Evolutionary conservation across 1,140 invertebrate species (phyloP), one percentile per base, ranked within the genome.

Genomic region (Drosophila eugracilis): DNA sequence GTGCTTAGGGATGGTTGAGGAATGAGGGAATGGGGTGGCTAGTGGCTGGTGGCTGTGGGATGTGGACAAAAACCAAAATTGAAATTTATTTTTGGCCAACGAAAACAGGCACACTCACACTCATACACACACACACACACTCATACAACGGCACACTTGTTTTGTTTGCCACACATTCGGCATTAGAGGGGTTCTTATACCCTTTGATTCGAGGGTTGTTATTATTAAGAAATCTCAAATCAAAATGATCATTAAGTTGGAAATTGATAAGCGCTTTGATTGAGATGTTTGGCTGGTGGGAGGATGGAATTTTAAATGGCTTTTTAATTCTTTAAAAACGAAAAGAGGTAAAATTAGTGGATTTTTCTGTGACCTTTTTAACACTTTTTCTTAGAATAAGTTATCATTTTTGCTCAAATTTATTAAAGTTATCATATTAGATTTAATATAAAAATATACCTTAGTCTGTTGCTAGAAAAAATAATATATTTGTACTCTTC

Each of bases 1-100:
- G 65, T 53, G 49, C 48, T 58, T 54, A 62, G 26, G 77, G 12
- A 28, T 28, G 26, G 26, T 2, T 5, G 21, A 36, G 24, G 49
- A 5, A 36, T 19, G 45, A 53, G 48, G 7, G 50, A 15, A 48
- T 36, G 34, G 5, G 34, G 14, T 6, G 34, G 34, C 14, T 32
- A n/a, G 9, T 2, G 30, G 57, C 44, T 65, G 60, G 2, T 28
- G 26, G 14, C 14, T 36, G 14, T 15, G n/a, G 34, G 58, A 54
- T 67, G 62, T 19, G 52, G 32, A 57, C 36, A 59, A 58, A 70
- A 75, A 67, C 37, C 70, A 45, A 75, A 75, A 75, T 72, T 69
- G 37, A 73, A 81, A 76, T 81, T 57, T 76, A 65, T 81, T 73
- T 79, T 60, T 65, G 65, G 45, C 73, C 73, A 77, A 32, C 55